These are phyloP conservation scores for Oryctolagus cuniculus DNA, from an alignment of 2,113 vertebrate species.

Conservation along the genomic window mOryCun1.1 NC_091448.1:42189501-42190000, in stretches of 20 bases:
- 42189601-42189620: not conserved
- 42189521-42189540: too few species aligned
- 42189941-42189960: slow-evolving; percentile 50
- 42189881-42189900: slow-evolving; percentile 46
- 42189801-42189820: slow-evolving; percentile 7
- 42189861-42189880: slow-evolving; percentile 16
- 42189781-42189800: slow-evolving; percentile 44
- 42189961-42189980: slow-evolving; percentile 52
- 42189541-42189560: not conserved
- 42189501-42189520: too few species aligned
- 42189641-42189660: not conserved
- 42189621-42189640: slow-evolving; percentile 35
- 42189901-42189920: slow-evolving; percentile 27
- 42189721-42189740: not conserved
- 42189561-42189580: slow-evolving; percentile 49
- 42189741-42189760: slow-evolving; percentile 19
- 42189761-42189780: not conserved
- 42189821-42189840: slow-evolving; percentile 45
- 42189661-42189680: not conserved
- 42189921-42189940: slow-evolving; percentile 4
- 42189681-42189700: not conserved
- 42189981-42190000: slow-evolving; percentile 66
- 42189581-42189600: slow-evolving; percentile 7
- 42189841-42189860: slow-evolving; percentile 36
- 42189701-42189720: not conserved